Conservation (phyloP, 2,888 invertebrate genomes). For the Drosophila subsilvestris region DNA sequence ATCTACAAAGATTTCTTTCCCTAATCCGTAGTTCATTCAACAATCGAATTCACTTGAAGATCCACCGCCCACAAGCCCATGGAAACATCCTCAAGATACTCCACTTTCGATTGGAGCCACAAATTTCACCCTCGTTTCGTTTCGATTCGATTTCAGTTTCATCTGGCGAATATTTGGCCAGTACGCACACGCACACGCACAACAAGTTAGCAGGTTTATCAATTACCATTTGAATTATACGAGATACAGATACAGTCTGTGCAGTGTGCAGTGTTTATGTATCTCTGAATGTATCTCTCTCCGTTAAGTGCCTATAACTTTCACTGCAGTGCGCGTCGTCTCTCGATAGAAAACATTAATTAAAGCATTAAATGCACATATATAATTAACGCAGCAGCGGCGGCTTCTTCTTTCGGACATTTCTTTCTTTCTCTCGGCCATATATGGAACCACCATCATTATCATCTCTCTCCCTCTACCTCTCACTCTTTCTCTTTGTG, state of each 20-base stretch:
- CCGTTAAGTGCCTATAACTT: conserved; percentile 64
- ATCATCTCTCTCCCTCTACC: conserved; percentile 13
- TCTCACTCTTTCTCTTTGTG: not conserved
- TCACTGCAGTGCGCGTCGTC: conserved; percentile 53
- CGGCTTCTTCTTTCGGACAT: conserved; percentile 18
- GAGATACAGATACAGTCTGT: conserved; percentile 4
- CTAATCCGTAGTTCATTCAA: conserved; percentile 15
- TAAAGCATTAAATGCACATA: conserved; percentile 76
- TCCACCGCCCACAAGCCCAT: conserved; percentile 12
- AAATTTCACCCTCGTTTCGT: conserved; percentile 29
- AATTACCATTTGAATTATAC: conserved; percentile 56
- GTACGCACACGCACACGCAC: conserved; percentile 39
- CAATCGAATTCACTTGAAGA: not conserved
- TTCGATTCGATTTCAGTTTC: conserved; percentile 20
- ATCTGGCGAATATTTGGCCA: conserved; percentile 23
- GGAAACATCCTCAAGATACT: conserved; percentile 7
- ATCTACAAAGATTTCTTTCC: conserved; percentile 30
- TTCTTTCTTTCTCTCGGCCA: conserved; percentile 22
- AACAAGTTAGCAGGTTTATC: conserved; percentile 63
- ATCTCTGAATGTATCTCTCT: conserved; percentile 35
- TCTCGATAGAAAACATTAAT: conserved; percentile 67
- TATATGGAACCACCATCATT: conserved; percentile 10
- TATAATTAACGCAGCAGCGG: conserved; percentile 66
- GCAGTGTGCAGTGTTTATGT: not conserved
- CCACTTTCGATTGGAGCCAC: not conserved